A percentile compares a stretch with the other conserved stretches of the same genome.
Evolutionary conservation across 2,113 vertebrate genomes (phyloP).

Genomic region (Callionymus lyra): DNA sequence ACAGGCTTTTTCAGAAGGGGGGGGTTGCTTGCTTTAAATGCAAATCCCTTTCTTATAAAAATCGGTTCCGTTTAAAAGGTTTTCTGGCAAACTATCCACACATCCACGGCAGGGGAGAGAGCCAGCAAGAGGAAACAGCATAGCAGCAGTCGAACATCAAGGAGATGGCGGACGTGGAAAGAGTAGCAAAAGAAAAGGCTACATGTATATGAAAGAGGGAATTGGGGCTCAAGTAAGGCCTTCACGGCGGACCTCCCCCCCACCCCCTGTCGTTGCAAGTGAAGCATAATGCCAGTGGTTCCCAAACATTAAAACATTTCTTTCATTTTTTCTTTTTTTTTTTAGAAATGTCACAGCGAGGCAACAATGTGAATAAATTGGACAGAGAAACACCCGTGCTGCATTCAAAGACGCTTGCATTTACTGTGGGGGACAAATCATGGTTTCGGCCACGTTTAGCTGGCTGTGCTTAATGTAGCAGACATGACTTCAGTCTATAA

Average conservation of each 20-base stretch:
- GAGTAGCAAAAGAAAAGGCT: constrained; percentile 53
- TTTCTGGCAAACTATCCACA: constrained; percentile 70
- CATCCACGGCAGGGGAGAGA: constrained; percentile 64
- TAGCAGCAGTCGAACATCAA: constrained; percentile 58
- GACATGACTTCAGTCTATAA: too few species aligned
- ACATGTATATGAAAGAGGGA: constrained; percentile 47
- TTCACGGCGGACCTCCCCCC: constrained; percentile 24
- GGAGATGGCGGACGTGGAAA: constrained; percentile 56
- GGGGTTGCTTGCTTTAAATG: constrained; percentile 69
- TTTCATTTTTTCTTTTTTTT: too few species aligned
- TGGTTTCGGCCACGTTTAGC: too few species aligned
- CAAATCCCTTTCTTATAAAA: constrained; percentile 78
- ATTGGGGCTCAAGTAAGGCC: constrained; percentile 42
- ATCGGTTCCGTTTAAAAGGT: constrained; percentile 77
- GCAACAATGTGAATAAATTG: too few species aligned
- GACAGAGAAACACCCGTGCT: too few species aligned
- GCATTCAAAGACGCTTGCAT: too few species aligned
- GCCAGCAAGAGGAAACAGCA: constrained; percentile 60
- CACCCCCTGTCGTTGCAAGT: too few species aligned
- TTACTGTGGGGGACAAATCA: too few species aligned
- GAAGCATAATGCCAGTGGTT: too few species aligned
- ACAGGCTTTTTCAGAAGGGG: constrained; percentile 42
- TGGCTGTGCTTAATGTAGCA: too few species aligned
- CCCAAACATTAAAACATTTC: too few species aligned
- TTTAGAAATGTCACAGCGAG: too few species aligned